These are phyloP conservation scores for Drosophila arizonae DNA, from an alignment of 1,140 invertebrate genomes.

Conservation along the genomic window DNA sequence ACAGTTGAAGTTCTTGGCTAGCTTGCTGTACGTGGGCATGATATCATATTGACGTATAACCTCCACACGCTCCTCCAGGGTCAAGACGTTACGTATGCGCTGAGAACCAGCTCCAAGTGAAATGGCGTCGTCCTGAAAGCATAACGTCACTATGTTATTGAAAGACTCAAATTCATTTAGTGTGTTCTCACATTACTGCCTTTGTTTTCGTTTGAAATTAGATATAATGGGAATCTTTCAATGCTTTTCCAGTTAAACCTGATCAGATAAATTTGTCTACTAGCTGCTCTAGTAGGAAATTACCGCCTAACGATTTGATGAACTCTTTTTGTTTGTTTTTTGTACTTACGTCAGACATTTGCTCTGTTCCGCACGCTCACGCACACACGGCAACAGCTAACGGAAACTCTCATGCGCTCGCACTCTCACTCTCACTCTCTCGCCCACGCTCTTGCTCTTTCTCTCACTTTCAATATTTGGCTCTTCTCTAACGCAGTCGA, in stretches of 20 bases:
- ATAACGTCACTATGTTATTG: too few species aligned
- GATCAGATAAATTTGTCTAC: slow-evolving; percentile 20
- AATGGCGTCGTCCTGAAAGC: slow-evolving; percentile 35
- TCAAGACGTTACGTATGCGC: slow-evolving; percentile 70
- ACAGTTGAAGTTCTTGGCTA: slow-evolving; percentile 77
- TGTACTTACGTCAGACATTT: slow-evolving; percentile 71
- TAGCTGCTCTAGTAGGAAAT: slow-evolving; percentile 13
- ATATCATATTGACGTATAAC: slow-evolving; percentile 73
- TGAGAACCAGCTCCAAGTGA: slow-evolving; percentile 22
- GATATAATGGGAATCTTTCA: too few species aligned
- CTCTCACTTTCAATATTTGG: slow-evolving; percentile 4
- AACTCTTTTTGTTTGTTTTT: slow-evolving; percentile 13
- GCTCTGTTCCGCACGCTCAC: slow-evolving; percentile 28
- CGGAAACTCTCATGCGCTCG: slow-evolving; percentile 6
- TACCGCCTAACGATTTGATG: slow-evolving; percentile 10
- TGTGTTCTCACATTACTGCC: too few species aligned
- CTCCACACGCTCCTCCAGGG: slow-evolving; percentile 71
- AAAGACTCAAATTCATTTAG: too few species aligned
- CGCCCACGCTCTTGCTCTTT: background rate
- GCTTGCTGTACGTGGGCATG: slow-evolving; percentile 73
- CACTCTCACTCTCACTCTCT: slow-evolving; percentile 8
- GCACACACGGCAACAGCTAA: slow-evolving; percentile 21
- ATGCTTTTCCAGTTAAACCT: slow-evolving; percentile 15
- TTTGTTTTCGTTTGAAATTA: too few species aligned
- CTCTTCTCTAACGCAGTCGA: slow-evolving; percentile 29